A percentile compares a stretch with the other conserved stretches of the same genome.
These are phyloP conservation scores for Lycaon pictus DNA, from an alignment of 2,113 vertebrate genomes.

Conservation along the genomic window DNA sequence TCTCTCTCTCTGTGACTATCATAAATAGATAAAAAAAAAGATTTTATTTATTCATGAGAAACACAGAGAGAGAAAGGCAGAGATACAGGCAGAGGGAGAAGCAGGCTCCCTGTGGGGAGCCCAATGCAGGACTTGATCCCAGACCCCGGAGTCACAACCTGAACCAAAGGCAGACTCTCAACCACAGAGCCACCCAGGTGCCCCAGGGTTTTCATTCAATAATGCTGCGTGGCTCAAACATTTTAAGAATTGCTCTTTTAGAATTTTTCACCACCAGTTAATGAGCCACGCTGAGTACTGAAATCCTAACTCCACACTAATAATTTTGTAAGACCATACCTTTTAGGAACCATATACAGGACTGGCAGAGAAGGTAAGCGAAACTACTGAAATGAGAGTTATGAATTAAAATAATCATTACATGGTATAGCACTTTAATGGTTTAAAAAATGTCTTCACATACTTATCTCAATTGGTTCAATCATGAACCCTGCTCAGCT, in stretches of 20 bases:
- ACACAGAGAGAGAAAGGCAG: too few relatives aligned
- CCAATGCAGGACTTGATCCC: too few relatives aligned
- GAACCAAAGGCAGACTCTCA: too few relatives aligned
- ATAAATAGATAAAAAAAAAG: too few relatives aligned
- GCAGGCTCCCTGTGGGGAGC: too few relatives aligned
- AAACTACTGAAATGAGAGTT: constrained; percentile 38
- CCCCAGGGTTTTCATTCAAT: constrained; percentile 30
- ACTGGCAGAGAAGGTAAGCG: constrained; percentile 44
- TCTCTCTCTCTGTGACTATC: too few relatives aligned
- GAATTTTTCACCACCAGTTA: constrained; percentile 44
- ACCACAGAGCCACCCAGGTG: too few relatives aligned
- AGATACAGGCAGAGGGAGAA: too few relatives aligned
- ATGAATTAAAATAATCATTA: constrained; percentile 54
- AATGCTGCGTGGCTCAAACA: neutral
- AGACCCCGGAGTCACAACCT: too few relatives aligned
- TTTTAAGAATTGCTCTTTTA: constrained; percentile 14
- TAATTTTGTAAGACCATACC: constrained; percentile 49
- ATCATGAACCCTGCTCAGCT: constrained; percentile 42
- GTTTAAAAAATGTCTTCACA: constrained; percentile 51
- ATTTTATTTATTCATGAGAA: too few relatives aligned
- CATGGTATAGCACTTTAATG: constrained; percentile 10
- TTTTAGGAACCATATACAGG: constrained; percentile 57
- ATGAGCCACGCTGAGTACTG: neutral
- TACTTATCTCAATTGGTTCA: constrained; percentile 50
- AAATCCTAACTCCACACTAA: constrained; percentile 8